Percentiles rank a stretch among this genome's conserved stretches.
These are phyloP conservation scores for Lepidurus couesii DNA, from an alignment of 1,140 invertebrate species.

Conservation along the genomic window DNA sequence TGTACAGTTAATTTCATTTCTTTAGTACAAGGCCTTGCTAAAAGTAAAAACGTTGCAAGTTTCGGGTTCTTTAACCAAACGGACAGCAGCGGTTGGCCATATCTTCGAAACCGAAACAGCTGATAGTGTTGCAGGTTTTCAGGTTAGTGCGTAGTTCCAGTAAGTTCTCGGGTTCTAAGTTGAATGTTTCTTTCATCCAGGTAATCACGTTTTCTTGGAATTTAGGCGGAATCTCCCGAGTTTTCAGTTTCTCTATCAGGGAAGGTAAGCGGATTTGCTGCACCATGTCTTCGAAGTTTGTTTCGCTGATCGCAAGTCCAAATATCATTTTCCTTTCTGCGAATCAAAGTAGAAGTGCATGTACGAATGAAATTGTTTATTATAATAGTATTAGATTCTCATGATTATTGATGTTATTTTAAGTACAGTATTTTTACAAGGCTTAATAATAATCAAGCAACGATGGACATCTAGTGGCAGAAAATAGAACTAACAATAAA, in stretches of 20 bases:
- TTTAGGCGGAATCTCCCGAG: neutral
- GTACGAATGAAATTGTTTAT: neutral
- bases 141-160: neutral
- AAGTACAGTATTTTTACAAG: too few species aligned
- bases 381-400: neutral
- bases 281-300: neutral
- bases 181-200: neutral
- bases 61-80: conserved; percentile 10
- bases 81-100: conserved; percentile 26
- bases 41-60: neutral
- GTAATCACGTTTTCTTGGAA: neutral
- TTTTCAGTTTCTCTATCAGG: neutral
- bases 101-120: neutral
- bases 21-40: conserved; percentile 14
- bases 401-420: neutral
- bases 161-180: neutral
- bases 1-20: conserved; percentile 7
- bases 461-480: too few species aligned
- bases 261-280: neutral
- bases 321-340: neutral
- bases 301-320: neutral
- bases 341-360: neutral
- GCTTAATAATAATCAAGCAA: too few species aligned
- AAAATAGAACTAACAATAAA: too few species aligned
- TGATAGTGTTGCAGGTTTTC: neutral